Evolutionary conservation across 2,113 vertebrate genomes (phyloP).

Genomic region (Xiphorhynchus elegans): DNA sequence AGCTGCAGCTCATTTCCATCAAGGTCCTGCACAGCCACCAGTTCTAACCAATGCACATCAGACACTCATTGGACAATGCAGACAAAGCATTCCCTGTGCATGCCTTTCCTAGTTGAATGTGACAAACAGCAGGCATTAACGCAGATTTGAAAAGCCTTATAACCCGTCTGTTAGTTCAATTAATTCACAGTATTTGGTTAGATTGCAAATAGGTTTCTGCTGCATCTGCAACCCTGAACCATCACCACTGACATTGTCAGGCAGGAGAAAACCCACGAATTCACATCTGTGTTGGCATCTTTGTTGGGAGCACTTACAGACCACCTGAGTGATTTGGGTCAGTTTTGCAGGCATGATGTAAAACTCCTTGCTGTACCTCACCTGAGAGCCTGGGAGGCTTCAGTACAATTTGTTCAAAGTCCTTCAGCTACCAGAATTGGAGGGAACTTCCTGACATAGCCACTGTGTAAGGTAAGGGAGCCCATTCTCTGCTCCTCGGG

Average conservation of each 20-base stretch:
- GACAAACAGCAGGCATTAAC: neutral
- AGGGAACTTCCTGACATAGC: neutral
- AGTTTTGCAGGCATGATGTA: neutral
- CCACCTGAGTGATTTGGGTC: neutral
- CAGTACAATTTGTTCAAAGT: neutral
- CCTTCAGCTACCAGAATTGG: neutral
- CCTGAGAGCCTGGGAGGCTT: neutral
- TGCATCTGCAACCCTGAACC: neutral
- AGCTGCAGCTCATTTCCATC: neutral
- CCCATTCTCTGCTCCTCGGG: accelerated
- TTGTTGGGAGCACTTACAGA: neutral
- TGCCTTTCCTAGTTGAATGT: neutral
- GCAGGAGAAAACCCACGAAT: neutral
- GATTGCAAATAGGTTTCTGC: neutral
- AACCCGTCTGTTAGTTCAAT: neutral
- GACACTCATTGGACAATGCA: too few species aligned
- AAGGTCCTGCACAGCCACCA: accelerated
- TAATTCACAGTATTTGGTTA: neutral
- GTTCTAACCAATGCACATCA: accelerated
- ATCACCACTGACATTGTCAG: accelerated
- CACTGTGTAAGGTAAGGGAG: accelerated
- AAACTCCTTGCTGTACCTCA: neutral
- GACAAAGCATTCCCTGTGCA: neutral
- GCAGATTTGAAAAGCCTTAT: neutral
- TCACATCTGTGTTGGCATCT: neutral